Percentiles rank a stretch among this genome's conserved stretches.
Conservation (phyloP, 2,113 vertebrate genomes). For the Oncorhynchus clarkii region DNA sequence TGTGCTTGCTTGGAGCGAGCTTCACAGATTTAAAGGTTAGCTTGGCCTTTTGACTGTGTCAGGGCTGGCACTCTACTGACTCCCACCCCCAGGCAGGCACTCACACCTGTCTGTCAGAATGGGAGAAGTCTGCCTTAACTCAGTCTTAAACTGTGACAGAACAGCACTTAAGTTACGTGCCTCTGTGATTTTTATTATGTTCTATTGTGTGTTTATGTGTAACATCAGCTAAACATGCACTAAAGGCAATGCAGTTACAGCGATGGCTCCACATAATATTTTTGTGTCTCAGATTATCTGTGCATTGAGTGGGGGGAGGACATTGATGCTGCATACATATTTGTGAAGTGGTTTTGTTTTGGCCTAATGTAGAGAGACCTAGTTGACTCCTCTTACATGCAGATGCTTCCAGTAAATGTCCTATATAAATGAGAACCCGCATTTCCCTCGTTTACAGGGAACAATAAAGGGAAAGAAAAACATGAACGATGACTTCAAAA, state of each 20-base stretch:
- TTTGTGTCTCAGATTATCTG: too few relatives aligned
- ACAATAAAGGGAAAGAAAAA: slow-evolving; percentile 7
- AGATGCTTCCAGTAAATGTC: too few relatives aligned
- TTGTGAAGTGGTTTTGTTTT: too few relatives aligned
- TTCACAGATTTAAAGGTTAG: slow-evolving; percentile 10
- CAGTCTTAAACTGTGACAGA: neutral
- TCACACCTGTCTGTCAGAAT: neutral
- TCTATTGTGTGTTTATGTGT: neutral
- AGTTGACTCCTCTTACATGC: too few relatives aligned
- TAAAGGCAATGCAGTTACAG: too few relatives aligned
- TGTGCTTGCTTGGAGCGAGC: neutral
- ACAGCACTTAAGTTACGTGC: neutral
- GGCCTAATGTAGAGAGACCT: neutral
- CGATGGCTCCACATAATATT: too few relatives aligned
- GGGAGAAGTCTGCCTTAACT: neutral
- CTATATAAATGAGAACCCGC: neutral
- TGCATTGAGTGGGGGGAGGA: too few relatives aligned
- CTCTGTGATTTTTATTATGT: neutral
- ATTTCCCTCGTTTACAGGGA: neutral
- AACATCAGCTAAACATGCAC: too few relatives aligned
- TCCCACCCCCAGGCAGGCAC: neutral
- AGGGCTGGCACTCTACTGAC: neutral
- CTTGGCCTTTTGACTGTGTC: slow-evolving; percentile 2
- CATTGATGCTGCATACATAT: too few relatives aligned
- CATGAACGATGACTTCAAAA: slow-evolving; percentile 30